A percentile compares a stretch with the other conserved stretches of the same genome.
phyloP scores from a whole-genome alignment of 1,140 invertebrate species.

The Ridgeia piscesae region DNA sequence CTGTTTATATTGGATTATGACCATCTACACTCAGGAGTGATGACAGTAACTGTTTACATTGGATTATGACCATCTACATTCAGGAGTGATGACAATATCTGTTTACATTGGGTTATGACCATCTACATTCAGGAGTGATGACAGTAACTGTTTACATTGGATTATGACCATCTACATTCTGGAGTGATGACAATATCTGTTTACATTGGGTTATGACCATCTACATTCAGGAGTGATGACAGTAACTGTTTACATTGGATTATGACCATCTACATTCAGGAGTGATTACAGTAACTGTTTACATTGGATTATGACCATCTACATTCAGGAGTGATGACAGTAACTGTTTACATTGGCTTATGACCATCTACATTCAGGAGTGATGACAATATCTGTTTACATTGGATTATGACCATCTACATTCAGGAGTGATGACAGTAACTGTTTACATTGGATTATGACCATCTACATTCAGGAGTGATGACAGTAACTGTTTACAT shows the following conservation, averaged over 20 bases:
- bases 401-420: not conserved
- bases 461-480: not conserved
- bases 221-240: not conserved
- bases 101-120: not conserved
- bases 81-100: not conserved
- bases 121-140: not conserved
- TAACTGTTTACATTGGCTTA: not conserved
- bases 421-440: not conserved
- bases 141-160: not conserved
- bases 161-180: not conserved
- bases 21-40: no score
- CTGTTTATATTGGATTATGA: not conserved
- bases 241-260: not conserved
- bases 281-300: not conserved
- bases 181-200: not conserved
- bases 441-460: not conserved
- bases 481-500: not conserved
- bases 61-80: not conserved
- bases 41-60: not conserved
- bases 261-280: not conserved
- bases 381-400: not conserved
- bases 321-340: not conserved
- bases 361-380: not conserved
- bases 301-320: not conserved
- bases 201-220: not conserved